A percentile compares a stretch with the other conserved stretches of the same genome.
Evolutionary conservation across 2,888 invertebrate species (phyloP).

Genomic region (Idaea biselata): DNA sequence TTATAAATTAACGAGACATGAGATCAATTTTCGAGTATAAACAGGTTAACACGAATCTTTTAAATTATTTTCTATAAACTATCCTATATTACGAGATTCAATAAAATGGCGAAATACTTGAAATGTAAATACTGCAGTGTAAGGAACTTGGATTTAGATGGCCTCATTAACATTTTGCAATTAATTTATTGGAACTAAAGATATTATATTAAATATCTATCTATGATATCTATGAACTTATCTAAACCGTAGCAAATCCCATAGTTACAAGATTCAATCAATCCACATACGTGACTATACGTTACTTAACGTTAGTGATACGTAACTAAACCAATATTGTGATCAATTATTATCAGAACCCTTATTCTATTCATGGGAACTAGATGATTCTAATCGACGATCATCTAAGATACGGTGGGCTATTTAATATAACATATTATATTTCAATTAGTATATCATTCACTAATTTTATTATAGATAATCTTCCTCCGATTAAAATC

Average conservation of each 20-base stretch:
- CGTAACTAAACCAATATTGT: conserved; percentile 1
- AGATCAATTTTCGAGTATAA: conserved; percentile 45
- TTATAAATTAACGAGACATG: conserved; percentile 38
- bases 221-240: conserved; percentile 12
- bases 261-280: conserved; percentile 33
- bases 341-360: background rate
- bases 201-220: conserved; percentile 23
- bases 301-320: background rate
- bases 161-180: conserved; percentile 36
- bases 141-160: conserved; percentile 56
- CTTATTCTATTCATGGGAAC: background rate
- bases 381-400: background rate
- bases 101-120: conserved; percentile 52
- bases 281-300: conserved; percentile 23
- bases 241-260: conserved; percentile 36
- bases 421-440: background rate
- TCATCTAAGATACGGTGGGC: background rate
- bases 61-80: conserved; percentile 37
- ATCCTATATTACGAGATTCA: conserved; percentile 53
- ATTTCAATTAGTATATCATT: background rate
- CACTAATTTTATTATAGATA: background rate
- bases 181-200: conserved; percentile 20
- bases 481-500: background rate
- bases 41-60: conserved; percentile 22
- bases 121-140: conserved; percentile 55